Evolutionary conservation across 2,888 invertebrate genomes (phyloP).

Genomic region (Cryptus armator): DNA sequence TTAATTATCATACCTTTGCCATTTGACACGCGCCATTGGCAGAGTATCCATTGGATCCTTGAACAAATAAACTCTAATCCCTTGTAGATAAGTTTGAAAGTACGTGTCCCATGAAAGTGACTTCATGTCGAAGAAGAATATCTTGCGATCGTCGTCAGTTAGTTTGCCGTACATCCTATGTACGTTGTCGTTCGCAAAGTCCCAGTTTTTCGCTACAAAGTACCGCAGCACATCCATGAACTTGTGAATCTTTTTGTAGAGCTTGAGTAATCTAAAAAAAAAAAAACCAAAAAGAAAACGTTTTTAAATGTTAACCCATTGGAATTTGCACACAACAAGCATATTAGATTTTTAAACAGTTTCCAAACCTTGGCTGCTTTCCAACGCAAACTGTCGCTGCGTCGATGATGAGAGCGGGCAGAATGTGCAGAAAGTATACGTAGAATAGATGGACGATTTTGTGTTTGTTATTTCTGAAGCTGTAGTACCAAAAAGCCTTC

Average conservation of each 20-base stretch:
- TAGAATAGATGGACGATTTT: slow-evolving; percentile 87
- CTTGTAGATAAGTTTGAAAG: slow-evolving; percentile 89
- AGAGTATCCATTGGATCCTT: slow-evolving; percentile 93
- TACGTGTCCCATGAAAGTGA: slow-evolving; percentile 92
- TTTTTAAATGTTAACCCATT: not conserved
- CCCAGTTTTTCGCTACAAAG: slow-evolving; percentile 93
- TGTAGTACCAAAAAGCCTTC: slow-evolving; percentile 90
- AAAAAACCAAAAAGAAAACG: slow-evolving; percentile 15
- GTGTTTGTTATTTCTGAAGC: slow-evolving; percentile 88
- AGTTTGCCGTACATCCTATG: slow-evolving; percentile 87
- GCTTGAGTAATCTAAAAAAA: slow-evolving; percentile 89
- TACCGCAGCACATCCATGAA: slow-evolving; percentile 91
- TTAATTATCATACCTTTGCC: slow-evolving; percentile 86
- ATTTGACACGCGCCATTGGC: slow-evolving; percentile 87
- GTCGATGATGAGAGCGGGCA: slow-evolving; percentile 89
- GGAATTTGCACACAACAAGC: not conserved
- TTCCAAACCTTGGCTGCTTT: slow-evolving; percentile 88
- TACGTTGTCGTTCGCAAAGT: slow-evolving; percentile 89
- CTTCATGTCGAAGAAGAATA: slow-evolving; percentile 91
- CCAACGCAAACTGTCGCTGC: slow-evolving; percentile 86
- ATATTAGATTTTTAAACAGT: not conserved
- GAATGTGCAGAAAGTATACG: slow-evolving; percentile 87
- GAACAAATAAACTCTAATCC: slow-evolving; percentile 91
- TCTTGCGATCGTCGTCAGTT: slow-evolving; percentile 87
- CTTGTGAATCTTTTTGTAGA: slow-evolving; percentile 91